A percentile compares a stretch with the other conserved stretches of the same genome.
These are phyloP conservation scores for Coryphaenoides rupestris DNA, from an alignment of 2,113 vertebrate genomes.

Conservation along the genomic window DNA sequence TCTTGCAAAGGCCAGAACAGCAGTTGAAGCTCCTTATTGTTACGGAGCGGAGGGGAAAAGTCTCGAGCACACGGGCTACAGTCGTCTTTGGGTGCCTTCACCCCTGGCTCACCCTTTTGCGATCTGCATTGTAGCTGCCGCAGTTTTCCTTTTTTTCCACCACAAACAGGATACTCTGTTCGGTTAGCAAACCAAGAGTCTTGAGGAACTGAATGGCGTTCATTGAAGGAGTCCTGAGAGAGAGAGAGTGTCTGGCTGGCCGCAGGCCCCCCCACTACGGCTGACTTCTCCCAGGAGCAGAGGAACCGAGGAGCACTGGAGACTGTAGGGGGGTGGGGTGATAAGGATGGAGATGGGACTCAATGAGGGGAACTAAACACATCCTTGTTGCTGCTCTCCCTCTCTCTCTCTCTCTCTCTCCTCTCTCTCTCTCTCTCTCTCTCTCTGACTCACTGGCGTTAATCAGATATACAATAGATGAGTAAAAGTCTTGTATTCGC, in stretches of 20 bases:
- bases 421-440: constrained; percentile 20
- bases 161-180: constrained; percentile 54
- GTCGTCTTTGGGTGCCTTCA: constrained; percentile 28
- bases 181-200: constrained; percentile 44
- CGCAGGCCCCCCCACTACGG: constrained; percentile 17
- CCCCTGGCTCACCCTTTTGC: constrained; percentile 54
- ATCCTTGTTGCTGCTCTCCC: constrained; percentile 14
- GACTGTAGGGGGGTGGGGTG: constrained; percentile 34
- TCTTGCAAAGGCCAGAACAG: constrained; percentile 41
- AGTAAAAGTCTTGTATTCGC: constrained; percentile 54
- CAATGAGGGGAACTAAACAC: constrained; percentile 31
- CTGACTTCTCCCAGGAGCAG: constrained; percentile 48
- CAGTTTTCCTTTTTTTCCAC: not conserved
- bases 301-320: constrained; percentile 18
- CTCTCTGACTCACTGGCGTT: constrained; percentile 55
- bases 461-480: constrained; percentile 61
- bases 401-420: too few relatives aligned
- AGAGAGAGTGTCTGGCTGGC: constrained; percentile 18
- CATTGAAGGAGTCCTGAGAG: constrained; percentile 51
- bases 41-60: not conserved
- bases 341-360: constrained; percentile 58
- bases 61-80: constrained; percentile 8
- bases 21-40: constrained; percentile 52
- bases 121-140: constrained; percentile 4
- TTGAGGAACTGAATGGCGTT: constrained; percentile 48